phyloP scores from a whole-genome alignment of 2,888 invertebrate species.

The Lobophora halterata region DNA sequence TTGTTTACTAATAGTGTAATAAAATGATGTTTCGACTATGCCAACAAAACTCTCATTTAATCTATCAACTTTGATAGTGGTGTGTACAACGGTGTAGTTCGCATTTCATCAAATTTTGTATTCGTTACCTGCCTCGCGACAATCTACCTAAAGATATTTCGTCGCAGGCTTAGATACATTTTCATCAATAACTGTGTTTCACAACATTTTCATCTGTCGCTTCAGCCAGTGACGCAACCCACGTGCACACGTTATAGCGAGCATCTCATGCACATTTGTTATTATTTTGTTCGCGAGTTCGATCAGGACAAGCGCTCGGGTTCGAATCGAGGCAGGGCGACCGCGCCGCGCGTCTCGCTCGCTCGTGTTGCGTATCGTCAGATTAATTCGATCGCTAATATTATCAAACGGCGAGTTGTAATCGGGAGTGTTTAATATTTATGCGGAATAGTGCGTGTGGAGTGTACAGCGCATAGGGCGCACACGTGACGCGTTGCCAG shows the following conservation, averaged over 20 bases:
- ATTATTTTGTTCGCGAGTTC: conserved; percentile 86
- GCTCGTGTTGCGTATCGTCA: conserved; percentile 51
- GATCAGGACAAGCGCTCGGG: conserved; percentile 74
- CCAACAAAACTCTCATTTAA: conserved; percentile 50
- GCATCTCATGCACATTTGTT: conserved; percentile 85
- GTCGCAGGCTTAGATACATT: conserved; percentile 51
- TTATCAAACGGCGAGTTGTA: conserved; percentile 55
- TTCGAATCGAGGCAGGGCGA: conserved; percentile 65
- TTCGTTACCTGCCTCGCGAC: conserved; percentile 58
- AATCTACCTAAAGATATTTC: conserved; percentile 56
- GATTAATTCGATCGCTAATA: conserved; percentile 52
- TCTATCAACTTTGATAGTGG: conserved; percentile 56
- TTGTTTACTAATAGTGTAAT: conserved; percentile 76
- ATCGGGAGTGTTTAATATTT: conserved; percentile 56
- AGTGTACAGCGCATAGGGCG: conserved; percentile 46
- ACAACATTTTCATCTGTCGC: conserved; percentile 51
- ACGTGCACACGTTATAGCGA: conserved; percentile 75
- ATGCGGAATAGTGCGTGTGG: conserved; percentile 56
- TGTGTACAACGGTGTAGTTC: conserved; percentile 66
- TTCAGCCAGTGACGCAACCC: conserved; percentile 73
- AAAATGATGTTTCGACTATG: conserved; percentile 54
- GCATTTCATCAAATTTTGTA: conserved; percentile 68
- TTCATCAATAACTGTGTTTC: conserved; percentile 46
- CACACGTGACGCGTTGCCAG: conserved; percentile 71
- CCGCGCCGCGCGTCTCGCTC: conserved; percentile 64